Evolutionary conservation across 1,140 invertebrate genomes (phyloP).

Genomic region (Euwallacea similis): DNA sequence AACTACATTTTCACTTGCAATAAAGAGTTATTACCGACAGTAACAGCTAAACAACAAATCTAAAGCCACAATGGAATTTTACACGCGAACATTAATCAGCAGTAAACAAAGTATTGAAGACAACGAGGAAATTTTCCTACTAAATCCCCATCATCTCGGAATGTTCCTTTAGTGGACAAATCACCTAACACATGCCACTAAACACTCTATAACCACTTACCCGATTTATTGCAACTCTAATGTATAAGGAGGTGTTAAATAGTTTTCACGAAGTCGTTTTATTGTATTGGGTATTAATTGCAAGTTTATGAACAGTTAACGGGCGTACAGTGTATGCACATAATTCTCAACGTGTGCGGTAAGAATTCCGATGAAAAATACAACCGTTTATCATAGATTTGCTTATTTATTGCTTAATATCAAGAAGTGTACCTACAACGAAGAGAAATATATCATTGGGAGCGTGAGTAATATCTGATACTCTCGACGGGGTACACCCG

Average conservation of each 20-base stretch:
- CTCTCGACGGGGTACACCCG: background rate
- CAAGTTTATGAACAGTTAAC: conserved; percentile 5
- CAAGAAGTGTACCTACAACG: conserved; percentile 5
- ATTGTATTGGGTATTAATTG: conserved; percentile 8
- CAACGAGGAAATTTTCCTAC: background rate
- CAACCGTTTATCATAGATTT: conserved; percentile 1
- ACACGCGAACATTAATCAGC: no score
- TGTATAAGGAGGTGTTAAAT: conserved; percentile 9
- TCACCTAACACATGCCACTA: background rate
- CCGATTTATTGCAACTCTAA: conserved; percentile 8
- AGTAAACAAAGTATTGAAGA: background rate
- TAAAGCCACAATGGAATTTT: no score
- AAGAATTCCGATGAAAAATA: conserved; percentile 8
- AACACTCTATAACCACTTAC: conserved; percentile 5
- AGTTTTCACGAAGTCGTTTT: conserved; percentile 3
- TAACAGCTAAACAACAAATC: no score
- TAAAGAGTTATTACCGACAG: no score
- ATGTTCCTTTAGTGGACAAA: background rate
- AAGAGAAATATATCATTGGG: conserved; percentile 1
- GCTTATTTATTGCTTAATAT: conserved; percentile 8
- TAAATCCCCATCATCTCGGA: background rate
- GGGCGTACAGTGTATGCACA: background rate
- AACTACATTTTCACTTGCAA: no score
- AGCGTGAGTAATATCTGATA: conserved; percentile 8
- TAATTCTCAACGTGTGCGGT: conserved; percentile 7